phyloP scores from a whole-genome alignment of 2,888 invertebrate genomes.

The Drosophila aldrichi region DNA sequence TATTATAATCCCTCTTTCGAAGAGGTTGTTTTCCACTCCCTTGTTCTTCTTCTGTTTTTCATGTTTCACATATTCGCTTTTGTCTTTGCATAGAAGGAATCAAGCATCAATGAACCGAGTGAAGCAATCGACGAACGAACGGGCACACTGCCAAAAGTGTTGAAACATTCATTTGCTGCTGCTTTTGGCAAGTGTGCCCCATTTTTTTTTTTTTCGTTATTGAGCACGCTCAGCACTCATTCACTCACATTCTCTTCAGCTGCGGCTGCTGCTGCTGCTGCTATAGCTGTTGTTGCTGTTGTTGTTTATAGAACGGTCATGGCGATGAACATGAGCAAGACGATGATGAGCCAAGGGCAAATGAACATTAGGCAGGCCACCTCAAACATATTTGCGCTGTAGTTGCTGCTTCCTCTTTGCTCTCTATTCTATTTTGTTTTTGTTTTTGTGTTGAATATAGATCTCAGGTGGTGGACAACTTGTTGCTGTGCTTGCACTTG shows the following conservation, averaged over 20 bases:
- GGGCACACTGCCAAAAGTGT: constrained; percentile 79
- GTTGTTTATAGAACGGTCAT: constrained; percentile 87
- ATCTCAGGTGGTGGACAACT: constrained; percentile 56
- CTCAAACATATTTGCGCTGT: constrained; percentile 80
- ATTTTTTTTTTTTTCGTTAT: constrained; percentile 32
- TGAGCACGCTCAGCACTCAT: constrained; percentile 5
- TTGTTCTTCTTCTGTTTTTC: constrained; percentile 9
- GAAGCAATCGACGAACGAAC: constrained; percentile 17
- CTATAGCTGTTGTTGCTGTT: neutral
- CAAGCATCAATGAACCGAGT: constrained; percentile 30
- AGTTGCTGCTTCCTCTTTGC: constrained; percentile 8
- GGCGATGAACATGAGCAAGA: constrained; percentile 89
- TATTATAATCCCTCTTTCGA: constrained; percentile 34
- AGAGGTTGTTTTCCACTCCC: constrained; percentile 4
- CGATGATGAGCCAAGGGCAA: constrained; percentile 89
- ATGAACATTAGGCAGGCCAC: constrained; percentile 88
- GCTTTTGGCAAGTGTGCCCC: constrained; percentile 68
- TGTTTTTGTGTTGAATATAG: constrained; percentile 20
- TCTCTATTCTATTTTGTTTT: constrained; percentile 1
- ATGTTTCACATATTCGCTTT: constrained; percentile 50
- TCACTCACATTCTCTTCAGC: constrained; percentile 10
- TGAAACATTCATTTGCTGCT: constrained; percentile 47
- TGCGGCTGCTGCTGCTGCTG: constrained; percentile 6
- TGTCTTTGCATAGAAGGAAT: constrained; percentile 51
- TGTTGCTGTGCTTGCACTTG: constrained; percentile 51